Evolutionary conservation across 1,140 invertebrate species (phyloP), one percentile per base, ranked within the genome.

Genomic region (Aphaenogaster ashmeadi): DNA sequence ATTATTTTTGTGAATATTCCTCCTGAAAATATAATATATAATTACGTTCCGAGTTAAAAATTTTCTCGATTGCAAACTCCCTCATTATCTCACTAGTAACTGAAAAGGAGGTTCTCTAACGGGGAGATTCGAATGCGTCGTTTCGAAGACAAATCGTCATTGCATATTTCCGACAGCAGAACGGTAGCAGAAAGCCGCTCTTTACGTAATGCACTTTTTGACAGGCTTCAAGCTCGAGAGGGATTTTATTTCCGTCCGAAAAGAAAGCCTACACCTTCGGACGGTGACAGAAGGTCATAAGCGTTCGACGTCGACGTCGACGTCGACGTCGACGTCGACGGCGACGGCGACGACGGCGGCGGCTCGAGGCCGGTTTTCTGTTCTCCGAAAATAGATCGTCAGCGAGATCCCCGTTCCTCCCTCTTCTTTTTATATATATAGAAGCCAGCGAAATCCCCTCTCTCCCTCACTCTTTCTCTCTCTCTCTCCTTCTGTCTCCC

Each of bases 361-460:
- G 41, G 38, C 54, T 72, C 75, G 80, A 90, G 92, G 91, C 91
- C 89, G 89, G 89, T 93, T 94, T 94, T 94, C 93, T 93, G 92
- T 93, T 93, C 94, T 94, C 91, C 92, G 94, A 95, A 95, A 95
- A 95, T 95, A 95, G 94, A 94, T 91, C 91, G 91, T 75, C 87
- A 92, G 93, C 89, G 75, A 89, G 80, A 90, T 89, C 90, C 92
- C 91, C 91, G 91, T 84, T 60, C 77, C 91, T 91, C 87, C 89
- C 89, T 75, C 91, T 91, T 92, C 71, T 90, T 83, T 86, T 72
- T 90, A 87, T 80, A 79, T 72, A 75, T 78, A 74, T 75, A 80
- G 75, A 75, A 85, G 80, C 67, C 44, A 69, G 66, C 80, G 0
- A 66, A 27, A 41, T 60, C 27, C 79, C 67, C 52, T 13, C 64